These are phyloP conservation scores for Serrognathus titanus DNA, from an alignment of 2,888 invertebrate species.

Conservation along the genomic window DNA sequence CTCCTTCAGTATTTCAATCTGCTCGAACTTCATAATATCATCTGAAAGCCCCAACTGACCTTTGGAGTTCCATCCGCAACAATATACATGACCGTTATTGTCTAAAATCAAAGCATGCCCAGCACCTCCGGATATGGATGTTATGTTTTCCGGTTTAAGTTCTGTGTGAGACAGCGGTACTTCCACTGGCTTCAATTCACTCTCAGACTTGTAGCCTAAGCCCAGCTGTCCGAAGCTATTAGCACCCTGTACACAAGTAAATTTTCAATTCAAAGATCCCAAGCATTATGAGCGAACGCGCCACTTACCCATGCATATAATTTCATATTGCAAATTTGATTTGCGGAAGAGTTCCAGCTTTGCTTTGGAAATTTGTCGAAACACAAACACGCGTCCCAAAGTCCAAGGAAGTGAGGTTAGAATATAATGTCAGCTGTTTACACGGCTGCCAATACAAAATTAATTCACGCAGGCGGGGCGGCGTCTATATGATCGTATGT, in stretches of 20 bases:
- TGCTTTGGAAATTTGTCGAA: slow-evolving; percentile 24
- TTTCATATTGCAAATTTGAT: slow-evolving; percentile 27
- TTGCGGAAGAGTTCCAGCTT: slow-evolving; percentile 22
- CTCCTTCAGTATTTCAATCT: slow-evolving; percentile 58
- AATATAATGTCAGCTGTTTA: slow-evolving; percentile 21
- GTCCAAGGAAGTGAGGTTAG: slow-evolving; percentile 22
- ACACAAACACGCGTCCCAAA: slow-evolving; percentile 29
- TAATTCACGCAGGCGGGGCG: too few relatives aligned
- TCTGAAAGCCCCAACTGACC: slow-evolving; percentile 65
- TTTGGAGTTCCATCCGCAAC: slow-evolving; percentile 76
- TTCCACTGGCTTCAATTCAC: slow-evolving; percentile 57
- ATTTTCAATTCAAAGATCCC: slow-evolving; percentile 4
- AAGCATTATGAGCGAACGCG: neutral
- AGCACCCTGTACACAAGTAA: slow-evolving; percentile 61
- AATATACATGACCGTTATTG: slow-evolving; percentile 63
- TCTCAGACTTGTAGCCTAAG: slow-evolving; percentile 63
- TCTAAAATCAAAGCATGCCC: slow-evolving; percentile 73
- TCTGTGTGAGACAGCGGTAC: slow-evolving; percentile 40
- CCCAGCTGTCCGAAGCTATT: slow-evolving; percentile 82
- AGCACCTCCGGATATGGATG: slow-evolving; percentile 70
- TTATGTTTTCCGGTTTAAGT: slow-evolving; percentile 52
- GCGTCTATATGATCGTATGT: too few relatives aligned
- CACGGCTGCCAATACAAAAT: too few relatives aligned
- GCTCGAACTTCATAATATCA: slow-evolving; percentile 54
- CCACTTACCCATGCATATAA: slow-evolving; percentile 31